phyloP scores from a whole-genome alignment of 2,797 vertebrate species.

The Crenichthys baileyi region DNA sequence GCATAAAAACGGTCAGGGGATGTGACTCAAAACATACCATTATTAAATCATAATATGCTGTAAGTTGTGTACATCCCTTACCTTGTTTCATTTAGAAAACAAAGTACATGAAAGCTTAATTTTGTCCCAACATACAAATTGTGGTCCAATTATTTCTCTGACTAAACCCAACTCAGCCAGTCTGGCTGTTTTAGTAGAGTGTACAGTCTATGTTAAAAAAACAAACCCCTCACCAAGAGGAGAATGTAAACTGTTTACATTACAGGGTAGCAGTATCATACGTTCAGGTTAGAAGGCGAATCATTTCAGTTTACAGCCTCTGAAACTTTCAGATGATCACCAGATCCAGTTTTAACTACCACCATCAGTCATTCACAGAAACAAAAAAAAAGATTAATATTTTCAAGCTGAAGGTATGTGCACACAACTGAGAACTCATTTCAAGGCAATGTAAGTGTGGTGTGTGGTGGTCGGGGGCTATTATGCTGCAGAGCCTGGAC shows the following conservation, averaged over 20 bases:
- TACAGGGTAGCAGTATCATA: background rate
- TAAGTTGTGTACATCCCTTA: background rate
- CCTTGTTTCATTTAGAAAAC: background rate
- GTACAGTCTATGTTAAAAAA: background rate
- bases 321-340: background rate
- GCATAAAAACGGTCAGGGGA: constrained; percentile 21
- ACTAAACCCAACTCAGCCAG: background rate
- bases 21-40: background rate
- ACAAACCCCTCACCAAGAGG: no score
- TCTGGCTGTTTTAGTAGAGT: background rate
- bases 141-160: background rate
- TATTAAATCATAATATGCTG: background rate
- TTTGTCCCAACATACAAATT: background rate
- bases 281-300: background rate
- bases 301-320: background rate
- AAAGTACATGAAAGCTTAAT: background rate
- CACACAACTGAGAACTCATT: background rate
- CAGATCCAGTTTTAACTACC: background rate
- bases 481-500: no score
- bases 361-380: background rate
- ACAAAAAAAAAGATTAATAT: background rate
- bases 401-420: background rate
- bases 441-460: background rate
- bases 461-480: background rate
- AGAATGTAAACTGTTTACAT: background rate